Evolutionary conservation across 2,888 invertebrate species (phyloP).

Genomic region (Oxycera nigricornis): DNA sequence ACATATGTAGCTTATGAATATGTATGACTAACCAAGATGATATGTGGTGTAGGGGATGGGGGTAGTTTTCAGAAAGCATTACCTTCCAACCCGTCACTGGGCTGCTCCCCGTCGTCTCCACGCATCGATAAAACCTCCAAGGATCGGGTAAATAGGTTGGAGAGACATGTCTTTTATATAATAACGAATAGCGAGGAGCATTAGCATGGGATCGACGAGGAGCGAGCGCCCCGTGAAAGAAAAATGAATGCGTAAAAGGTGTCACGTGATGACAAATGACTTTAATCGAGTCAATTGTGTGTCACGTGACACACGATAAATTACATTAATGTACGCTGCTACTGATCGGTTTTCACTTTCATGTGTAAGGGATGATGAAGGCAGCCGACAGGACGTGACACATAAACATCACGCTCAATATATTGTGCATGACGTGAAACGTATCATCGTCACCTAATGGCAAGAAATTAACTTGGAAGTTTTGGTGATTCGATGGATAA

Average conservation of each 20-base stretch:
- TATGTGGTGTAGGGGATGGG: not conserved
- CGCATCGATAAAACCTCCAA: not conserved
- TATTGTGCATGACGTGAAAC: not conserved
- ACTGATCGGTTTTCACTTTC: slow-evolving; percentile 41
- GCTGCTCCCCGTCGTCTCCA: not conserved
- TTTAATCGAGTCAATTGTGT: slow-evolving; percentile 47
- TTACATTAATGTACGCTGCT: slow-evolving; percentile 43
- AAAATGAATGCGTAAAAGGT: slow-evolving; percentile 45
- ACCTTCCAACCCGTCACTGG: not conserved
- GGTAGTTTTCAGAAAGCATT: not conserved
- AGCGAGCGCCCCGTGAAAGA: slow-evolving; percentile 14
- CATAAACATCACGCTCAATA: slow-evolving; percentile 8
- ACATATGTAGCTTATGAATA: not conserved
- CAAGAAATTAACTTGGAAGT: too few relatives aligned
- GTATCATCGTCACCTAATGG: not conserved
- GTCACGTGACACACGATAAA: slow-evolving; percentile 48
- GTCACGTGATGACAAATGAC: slow-evolving; percentile 48
- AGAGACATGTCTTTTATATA: slow-evolving; percentile 5
- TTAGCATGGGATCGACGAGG: not conserved
- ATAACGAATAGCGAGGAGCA: slow-evolving; percentile 8
- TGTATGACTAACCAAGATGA: not conserved
- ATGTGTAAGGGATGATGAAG: not conserved
- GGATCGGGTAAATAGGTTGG: not conserved
- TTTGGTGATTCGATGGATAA: too few relatives aligned
- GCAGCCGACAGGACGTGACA: not conserved